Evolutionary conservation across 2,888 invertebrate species (phyloP), one percentile per base, ranked within the genome.

Genomic region (Chorisops tibialis): DNA sequence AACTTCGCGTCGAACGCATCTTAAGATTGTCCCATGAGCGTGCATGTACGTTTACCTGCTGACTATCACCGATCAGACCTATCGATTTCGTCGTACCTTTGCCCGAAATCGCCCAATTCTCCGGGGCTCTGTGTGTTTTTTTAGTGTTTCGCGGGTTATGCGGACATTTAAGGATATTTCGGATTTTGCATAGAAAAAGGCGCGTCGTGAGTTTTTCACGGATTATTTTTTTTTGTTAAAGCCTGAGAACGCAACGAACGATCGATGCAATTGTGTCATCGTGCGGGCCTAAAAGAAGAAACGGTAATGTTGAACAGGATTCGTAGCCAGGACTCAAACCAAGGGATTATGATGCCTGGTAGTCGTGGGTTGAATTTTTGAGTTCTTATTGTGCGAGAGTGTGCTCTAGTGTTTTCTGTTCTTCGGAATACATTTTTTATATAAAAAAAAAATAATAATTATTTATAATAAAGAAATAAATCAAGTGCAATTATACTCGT

Each of bases 1-100:
- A 75, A 77, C 76, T 76, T 74, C 76, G 78, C 73, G 74, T 75
- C 73, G 78, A 76, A 73, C 76, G 76, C 75, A 75, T 77, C 77
- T 74, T 72, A 72, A 73, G 72, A 62, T 62, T 52, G 51, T 37
- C 39, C 52, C 22, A 39, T 22, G 51, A 21, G 22, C 45, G 35
- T 14, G 16, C 56, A 54, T 41, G 56, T 45, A 43, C 45, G 43
- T 43, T 30, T 24, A 56, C 56, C 52, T 54, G 56, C 30, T 22
- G 12, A 11, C 24, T 30, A 30, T 9, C 9, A 30, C 30, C 5
- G 7, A 30, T 30, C 30, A 30, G 7, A 30, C 30, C 30, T 30
- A 30, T 30, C 30, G 30, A 30, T 30, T 30, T 30, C 30, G 30
- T 30, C 30, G 30, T 30, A 30, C 30, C 9, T 30, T 9, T 2